Percentiles rank a stretch among this genome's conserved stretches.
phyloP scores from a whole-genome alignment of 2,888 invertebrate species.

The Acleris cristana region DNA sequence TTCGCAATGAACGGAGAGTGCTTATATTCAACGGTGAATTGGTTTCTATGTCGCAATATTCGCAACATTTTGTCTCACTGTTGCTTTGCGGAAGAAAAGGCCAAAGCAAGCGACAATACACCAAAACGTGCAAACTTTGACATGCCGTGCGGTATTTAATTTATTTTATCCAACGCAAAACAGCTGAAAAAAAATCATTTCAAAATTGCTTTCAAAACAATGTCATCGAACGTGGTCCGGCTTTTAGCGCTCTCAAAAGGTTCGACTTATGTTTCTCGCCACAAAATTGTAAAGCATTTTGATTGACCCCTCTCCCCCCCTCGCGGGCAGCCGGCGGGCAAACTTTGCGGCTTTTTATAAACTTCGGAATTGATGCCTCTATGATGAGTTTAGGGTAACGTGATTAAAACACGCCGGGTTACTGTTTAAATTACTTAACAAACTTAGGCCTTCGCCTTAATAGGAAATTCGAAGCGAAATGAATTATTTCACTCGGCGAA shows the following conservation, averaged over 20 bases:
- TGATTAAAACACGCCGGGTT: slow-evolving; percentile 42
- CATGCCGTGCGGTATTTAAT: background rate
- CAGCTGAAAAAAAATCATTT: background rate
- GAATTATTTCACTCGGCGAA: background rate
- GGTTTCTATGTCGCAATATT: no score
- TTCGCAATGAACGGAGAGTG: no score
- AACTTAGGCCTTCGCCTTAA: slow-evolving; percentile 12
- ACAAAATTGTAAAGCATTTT: slow-evolving; percentile 12
- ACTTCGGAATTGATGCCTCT: slow-evolving; percentile 48
- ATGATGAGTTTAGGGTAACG: slow-evolving; percentile 51
- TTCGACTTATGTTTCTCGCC: slow-evolving; percentile 13
- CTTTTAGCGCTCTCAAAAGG: background rate
- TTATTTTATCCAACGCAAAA: background rate
- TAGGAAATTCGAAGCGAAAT: slow-evolving; percentile 4
- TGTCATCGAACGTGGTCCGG: background rate
- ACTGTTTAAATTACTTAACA: slow-evolving; percentile 22
- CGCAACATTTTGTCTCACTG: no score
- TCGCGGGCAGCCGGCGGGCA: background rate
- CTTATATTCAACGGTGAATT: no score
- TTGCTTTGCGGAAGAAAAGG: no score
- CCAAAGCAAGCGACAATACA: no score
- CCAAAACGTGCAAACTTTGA: no score
- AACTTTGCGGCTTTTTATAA: slow-evolving; percentile 39
- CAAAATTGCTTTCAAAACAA: background rate
- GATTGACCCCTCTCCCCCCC: background rate